phyloP scores from a whole-genome alignment of 1,140 invertebrate species.

The Meloidogyne floridensis region DNA sequence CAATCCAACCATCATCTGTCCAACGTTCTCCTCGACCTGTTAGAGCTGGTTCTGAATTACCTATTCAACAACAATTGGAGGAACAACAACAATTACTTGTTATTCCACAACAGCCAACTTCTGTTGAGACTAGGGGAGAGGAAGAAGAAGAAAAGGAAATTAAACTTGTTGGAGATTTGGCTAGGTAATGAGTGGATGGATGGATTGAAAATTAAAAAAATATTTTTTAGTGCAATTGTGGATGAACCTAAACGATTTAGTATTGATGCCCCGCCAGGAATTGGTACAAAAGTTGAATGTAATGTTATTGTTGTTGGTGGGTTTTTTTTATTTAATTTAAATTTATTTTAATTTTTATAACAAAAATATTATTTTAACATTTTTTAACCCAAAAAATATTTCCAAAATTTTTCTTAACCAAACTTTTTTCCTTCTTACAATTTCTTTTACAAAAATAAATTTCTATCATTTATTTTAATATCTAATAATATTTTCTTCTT shows the following conservation, averaged over 20 bases:
- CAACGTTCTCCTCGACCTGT: constrained; percentile 72
- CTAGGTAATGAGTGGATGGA: constrained; percentile 4
- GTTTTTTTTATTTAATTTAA: constrained; percentile 39
- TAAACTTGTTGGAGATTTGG: constrained; percentile 52
- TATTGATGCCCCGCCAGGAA: constrained; percentile 48
- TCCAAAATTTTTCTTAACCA: neutral
- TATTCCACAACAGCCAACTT: constrained; percentile 15
- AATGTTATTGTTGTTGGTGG: constrained; percentile 68
- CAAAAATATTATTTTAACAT: constrained; percentile 30
- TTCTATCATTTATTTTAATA: neutral
- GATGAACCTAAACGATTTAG: constrained; percentile 62
- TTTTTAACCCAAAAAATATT: constrained; percentile 13
- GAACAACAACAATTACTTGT: constrained; percentile 38
- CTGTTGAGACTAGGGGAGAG: constrained; percentile 15
- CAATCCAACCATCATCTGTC: constrained; percentile 72
- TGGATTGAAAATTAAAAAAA: neutral
- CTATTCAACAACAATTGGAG: constrained; percentile 34
- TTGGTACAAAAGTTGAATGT: constrained; percentile 61
- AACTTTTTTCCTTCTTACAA: constrained; percentile 10
- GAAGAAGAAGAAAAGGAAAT: constrained; percentile 42
- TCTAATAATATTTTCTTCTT: too few relatives aligned
- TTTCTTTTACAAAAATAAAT: neutral
- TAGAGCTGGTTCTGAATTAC: constrained; percentile 69
- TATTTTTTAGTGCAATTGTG: constrained; percentile 42
- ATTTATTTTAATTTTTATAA: constrained; percentile 28